A percentile compares a stretch with the other conserved stretches of the same genome.
phyloP scores from a whole-genome alignment of 2,113 vertebrate genomes.

The Helogale parvula region DNA sequence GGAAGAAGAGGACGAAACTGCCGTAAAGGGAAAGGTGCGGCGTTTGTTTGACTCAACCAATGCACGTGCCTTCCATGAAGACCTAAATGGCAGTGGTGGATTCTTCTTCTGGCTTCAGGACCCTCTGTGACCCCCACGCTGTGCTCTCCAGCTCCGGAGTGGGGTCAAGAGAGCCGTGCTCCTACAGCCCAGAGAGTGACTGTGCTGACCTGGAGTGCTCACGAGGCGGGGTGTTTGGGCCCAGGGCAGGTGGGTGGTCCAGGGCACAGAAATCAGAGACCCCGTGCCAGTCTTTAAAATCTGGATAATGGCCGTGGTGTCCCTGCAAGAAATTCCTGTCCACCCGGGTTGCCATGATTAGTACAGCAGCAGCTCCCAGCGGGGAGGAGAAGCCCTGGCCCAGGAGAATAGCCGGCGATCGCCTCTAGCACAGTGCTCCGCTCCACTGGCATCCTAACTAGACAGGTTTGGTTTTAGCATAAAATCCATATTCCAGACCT shows the following conservation, averaged over 20 bases:
- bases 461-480: conserved; percentile 79
- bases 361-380: conserved; percentile 8
- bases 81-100: accelerated
- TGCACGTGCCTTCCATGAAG: neutral
- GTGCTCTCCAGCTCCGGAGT: accelerated
- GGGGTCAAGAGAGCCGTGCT: accelerated
- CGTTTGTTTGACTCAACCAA: neutral
- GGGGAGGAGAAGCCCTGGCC: conserved; percentile 54
- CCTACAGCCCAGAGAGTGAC: too few species aligned
- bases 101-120: neutral
- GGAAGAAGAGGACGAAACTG: neutral
- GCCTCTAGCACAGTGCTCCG: conserved; percentile 78
- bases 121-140: too few species aligned
- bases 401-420: conserved; percentile 71
- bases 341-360: neutral
- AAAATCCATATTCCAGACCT: conserved; percentile 81
- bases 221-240: accelerated
- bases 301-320: neutral
- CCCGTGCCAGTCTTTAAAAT: accelerated
- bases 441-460: conserved; percentile 80
- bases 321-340: neutral
- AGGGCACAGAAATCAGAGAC: neutral
- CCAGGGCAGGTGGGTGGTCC: too few species aligned
- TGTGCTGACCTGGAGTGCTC: accelerated
- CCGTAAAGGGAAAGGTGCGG: accelerated